Conservation (phyloP, 2,888 invertebrate species). For the Pherbina coryleti region DNA sequence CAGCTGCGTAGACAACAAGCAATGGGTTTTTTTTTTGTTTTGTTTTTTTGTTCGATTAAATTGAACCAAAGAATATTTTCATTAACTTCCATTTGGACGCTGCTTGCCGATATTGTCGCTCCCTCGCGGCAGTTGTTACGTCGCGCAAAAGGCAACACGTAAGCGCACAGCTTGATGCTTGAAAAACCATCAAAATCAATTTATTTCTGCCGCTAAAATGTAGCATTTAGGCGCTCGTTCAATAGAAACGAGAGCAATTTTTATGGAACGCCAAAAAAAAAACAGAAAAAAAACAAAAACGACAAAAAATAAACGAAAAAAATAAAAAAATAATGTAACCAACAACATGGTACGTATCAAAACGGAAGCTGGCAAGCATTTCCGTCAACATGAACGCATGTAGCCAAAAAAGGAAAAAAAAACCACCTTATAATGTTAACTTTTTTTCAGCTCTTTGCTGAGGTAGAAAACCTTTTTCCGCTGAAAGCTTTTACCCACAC, state of each 20-base stretch:
- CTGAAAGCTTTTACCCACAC: too few relatives aligned
- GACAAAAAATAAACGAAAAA: not conserved
- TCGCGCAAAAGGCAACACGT: not conserved
- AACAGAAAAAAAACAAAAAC: not conserved
- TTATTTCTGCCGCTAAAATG: slow-evolving; percentile 24
- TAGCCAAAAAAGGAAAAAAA: not conserved
- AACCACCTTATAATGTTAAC: not conserved
- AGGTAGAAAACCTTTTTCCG: not conserved
- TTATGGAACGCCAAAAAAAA: slow-evolving; percentile 22
- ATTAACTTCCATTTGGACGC: slow-evolving; percentile 38
- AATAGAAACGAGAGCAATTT: slow-evolving; percentile 35
- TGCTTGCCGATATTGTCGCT: not conserved
- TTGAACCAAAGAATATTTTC: slow-evolving; percentile 34
- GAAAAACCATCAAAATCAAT: slow-evolving; percentile 35
- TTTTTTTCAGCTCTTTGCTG: not conserved
- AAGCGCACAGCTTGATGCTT: not conserved
- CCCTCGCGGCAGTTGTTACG: not conserved
- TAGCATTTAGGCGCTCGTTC: slow-evolving; percentile 15
- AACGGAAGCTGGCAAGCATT: slow-evolving; percentile 25
- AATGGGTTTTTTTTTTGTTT: not conserved
- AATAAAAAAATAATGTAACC: not conserved
- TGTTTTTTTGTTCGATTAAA: slow-evolving; percentile 1
- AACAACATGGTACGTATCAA: not conserved
- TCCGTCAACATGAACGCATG: slow-evolving; percentile 15
- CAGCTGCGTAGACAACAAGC: not conserved